Evolutionary conservation across 1,140 invertebrate species (phyloP), one percentile per base, ranked within the genome.

Genomic region (Bombus fervidus): DNA sequence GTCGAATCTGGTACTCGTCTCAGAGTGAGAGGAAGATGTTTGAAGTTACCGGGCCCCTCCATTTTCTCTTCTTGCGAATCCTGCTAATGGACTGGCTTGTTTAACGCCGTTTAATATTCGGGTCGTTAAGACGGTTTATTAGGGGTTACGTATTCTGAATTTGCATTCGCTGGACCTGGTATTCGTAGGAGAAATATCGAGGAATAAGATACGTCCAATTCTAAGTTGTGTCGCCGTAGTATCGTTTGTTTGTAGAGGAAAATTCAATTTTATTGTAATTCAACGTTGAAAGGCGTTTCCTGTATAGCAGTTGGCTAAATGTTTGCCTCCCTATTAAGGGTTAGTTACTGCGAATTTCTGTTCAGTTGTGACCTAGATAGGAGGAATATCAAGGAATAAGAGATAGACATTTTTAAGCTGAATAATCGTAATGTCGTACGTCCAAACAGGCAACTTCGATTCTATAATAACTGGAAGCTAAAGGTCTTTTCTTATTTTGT

Each of bases 61-160:
- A 25, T 53, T 75, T 75, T 39, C 75, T 34, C 57, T 64, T 77
- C 75, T 34, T 6, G 10, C 9, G 59, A 43, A 78, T 78, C 13
- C 31, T 34, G 34, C n/a, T 78, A 62, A 78, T 78, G 76, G 25
- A 12, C 15, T 25, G 47, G 47, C 31, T 37, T 75, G 41, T 76
- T 57, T 37, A 57, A 10, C 47, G 3, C 25, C 3, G 74, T 57
- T 25, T 37, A 76, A 76, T 37, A 28, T 75, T 75, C 43, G 6
- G 34, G 25, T 37, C 47, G 43, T 57, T 37, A 15, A 2, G 22
- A 5, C 12, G 25, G 25, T 57, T 57, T 75, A 75, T 75, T 34
- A 53, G 10, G 31, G 31, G 39, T 34, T 59, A n/a, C n/a, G 31
- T 53, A 53, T n/a, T 53, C 15, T 3, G 73, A 31, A 75, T 71